Evolutionary conservation across 1,140 invertebrate genomes (phyloP).

Genomic region (Ceratina australensis): DNA sequence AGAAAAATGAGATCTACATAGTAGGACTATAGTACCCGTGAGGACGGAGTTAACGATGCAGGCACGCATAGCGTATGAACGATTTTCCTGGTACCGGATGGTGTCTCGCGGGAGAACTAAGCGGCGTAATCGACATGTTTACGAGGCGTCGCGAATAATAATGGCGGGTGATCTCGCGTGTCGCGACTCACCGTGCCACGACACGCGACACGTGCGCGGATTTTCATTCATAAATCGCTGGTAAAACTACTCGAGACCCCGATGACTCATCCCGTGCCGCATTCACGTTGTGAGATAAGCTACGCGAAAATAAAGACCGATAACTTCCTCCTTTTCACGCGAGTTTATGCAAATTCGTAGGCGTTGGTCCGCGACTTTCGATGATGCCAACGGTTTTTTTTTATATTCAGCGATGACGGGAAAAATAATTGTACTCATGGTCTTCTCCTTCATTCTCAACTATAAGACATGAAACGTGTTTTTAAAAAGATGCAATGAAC

Average conservation of each 20-base stretch:
- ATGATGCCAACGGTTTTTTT: background rate
- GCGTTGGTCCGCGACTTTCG: background rate
- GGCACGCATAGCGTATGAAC: background rate
- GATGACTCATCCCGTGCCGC: slow-evolving; percentile 54
- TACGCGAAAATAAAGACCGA: slow-evolving; percentile 52
- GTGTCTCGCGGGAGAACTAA: slow-evolving; percentile 16
- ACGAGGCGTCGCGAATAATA: slow-evolving; percentile 59
- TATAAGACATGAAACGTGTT: no score
- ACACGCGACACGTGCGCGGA: slow-evolving; percentile 63
- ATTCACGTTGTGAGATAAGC: slow-evolving; percentile 66
- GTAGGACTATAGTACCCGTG: no score
- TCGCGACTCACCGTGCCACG: slow-evolving; percentile 30
- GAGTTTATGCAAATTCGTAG: slow-evolving; percentile 28
- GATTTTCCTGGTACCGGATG: slow-evolving; percentile 42
- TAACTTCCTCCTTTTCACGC: slow-evolving; percentile 9
- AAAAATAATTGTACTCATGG: background rate
- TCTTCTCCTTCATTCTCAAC: no score
- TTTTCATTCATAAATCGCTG: slow-evolving; percentile 77
- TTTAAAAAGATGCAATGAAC: no score
- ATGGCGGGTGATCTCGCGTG: slow-evolving; percentile 44
- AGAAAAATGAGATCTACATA: background rate
- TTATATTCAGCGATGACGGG: background rate
- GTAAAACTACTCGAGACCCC: slow-evolving; percentile 47
- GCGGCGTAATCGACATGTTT: slow-evolving; percentile 54
- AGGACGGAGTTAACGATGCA: background rate